Percentiles rank a stretch among this genome's conserved stretches.
phyloP scores from a whole-genome alignment of 2,113 vertebrate species.

The Brachypteracias leptosomus region DNA sequence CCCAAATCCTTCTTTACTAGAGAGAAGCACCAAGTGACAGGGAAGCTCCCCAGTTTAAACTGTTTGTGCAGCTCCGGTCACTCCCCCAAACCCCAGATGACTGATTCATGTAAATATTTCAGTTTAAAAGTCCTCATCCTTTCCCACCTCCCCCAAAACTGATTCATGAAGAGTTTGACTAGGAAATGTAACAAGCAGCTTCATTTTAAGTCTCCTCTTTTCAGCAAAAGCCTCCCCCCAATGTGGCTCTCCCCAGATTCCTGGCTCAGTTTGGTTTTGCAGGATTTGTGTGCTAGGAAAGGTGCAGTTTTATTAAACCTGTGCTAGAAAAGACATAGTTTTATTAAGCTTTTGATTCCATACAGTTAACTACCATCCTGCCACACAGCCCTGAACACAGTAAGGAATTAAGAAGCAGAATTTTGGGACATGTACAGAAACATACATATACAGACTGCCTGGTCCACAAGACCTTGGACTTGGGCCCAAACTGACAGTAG shows the following conservation, averaged over 20 bases:
- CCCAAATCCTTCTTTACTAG: neutral
- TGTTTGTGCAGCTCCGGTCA: neutral
- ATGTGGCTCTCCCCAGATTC: too few species aligned
- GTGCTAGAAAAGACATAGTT: neutral
- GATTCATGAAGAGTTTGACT: neutral
- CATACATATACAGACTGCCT: accelerated
- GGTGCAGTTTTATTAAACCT: neutral
- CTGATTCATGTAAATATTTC: slow-evolving; percentile 56
- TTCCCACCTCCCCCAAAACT: accelerated
- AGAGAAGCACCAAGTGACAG: neutral
- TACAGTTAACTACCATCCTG: neutral
- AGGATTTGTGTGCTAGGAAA: neutral
- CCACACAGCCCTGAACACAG: neutral
- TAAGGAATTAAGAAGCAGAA: neutral
- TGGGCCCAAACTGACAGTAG: neutral
- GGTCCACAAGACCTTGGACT: neutral
- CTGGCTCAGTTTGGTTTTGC: neutral
- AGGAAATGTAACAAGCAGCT: neutral
- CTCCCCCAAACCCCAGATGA: slow-evolving; percentile 15
- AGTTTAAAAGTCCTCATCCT: slow-evolving; percentile 52
- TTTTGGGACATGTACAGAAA: neutral
- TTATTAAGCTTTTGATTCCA: neutral
- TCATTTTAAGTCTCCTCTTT: neutral
- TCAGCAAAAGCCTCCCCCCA: neutral
- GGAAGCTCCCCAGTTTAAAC: neutral